Percentiles rank a stretch among this genome's conserved stretches.
These are phyloP conservation scores for Crocidura indochinensis DNA, from an alignment of 2,797 vertebrate species.

Conservation along the genomic window DNA sequence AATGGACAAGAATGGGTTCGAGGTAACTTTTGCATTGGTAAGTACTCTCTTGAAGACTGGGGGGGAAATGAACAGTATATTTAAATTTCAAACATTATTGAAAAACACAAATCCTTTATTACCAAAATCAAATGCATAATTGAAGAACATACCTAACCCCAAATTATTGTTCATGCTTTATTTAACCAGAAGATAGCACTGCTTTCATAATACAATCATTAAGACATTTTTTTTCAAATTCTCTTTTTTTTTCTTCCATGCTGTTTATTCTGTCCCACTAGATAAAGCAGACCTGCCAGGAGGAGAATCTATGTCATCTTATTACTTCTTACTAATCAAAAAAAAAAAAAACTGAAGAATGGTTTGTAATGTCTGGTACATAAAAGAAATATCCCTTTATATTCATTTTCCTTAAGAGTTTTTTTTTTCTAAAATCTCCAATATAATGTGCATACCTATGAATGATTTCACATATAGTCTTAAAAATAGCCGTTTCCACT, in stretches of 20 bases:
- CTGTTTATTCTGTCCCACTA: constrained; percentile 68
- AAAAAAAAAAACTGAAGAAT: background rate
- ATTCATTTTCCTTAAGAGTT: constrained; percentile 73
- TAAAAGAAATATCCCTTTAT: constrained; percentile 76
- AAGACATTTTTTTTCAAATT: constrained; percentile 77
- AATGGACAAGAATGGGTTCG: constrained; percentile 88
- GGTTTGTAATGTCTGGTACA: constrained; percentile 62
- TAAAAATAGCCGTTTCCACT: constrained; percentile 83
- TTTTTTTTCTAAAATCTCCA: constrained; percentile 56
- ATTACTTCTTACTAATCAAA: constrained; percentile 75
- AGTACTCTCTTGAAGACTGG: constrained; percentile 84
- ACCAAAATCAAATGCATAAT: constrained; percentile 89
- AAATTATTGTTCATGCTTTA: constrained; percentile 88
- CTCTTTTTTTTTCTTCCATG: constrained; percentile 59
- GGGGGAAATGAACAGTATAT: constrained; percentile 83
- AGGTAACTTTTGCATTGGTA: constrained; percentile 86
- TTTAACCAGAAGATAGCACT: constrained; percentile 84
- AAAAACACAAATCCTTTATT: constrained; percentile 89
- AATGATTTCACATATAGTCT: constrained; percentile 80
- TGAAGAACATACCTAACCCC: constrained; percentile 87
- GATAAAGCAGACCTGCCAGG: constrained; percentile 45
- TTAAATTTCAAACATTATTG: constrained; percentile 88
- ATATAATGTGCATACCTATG: constrained; percentile 71
- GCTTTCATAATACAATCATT: constrained; percentile 71
- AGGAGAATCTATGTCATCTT: constrained; percentile 63